Evolutionary conservation across 2,888 invertebrate species (phyloP).

Genomic region (Leistus spinibarbis): DNA sequence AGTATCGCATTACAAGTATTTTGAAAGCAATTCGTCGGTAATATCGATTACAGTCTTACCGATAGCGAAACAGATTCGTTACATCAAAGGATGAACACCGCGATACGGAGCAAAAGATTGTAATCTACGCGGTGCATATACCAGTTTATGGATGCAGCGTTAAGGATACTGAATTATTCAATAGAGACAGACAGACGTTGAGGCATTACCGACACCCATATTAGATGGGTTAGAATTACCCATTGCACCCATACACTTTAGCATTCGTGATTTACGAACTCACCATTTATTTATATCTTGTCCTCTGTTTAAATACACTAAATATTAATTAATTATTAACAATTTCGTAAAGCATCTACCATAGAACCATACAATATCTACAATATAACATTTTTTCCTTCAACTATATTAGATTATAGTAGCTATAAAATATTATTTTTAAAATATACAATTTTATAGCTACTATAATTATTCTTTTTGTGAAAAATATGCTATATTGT

Average conservation of each 20-base stretch:
- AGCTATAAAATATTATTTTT: too few species aligned
- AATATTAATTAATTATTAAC: neutral
- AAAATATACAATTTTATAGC: too few species aligned
- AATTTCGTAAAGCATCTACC: neutral
- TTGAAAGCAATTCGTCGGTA: neutral
- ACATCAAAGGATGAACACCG: neutral
- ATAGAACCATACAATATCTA: neutral
- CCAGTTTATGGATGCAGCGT: neutral
- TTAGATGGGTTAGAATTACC: neutral
- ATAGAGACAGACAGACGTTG: conserved; percentile 31
- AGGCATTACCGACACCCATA: neutral
- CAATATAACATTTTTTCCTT: neutral
- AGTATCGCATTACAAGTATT: neutral
- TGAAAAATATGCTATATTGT: too few species aligned
- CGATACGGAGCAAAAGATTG: neutral
- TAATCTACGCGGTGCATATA: neutral
- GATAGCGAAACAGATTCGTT: neutral
- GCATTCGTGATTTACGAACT: neutral
- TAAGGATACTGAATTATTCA: conserved; percentile 36
- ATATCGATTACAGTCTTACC: conserved; percentile 5
- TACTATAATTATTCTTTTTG: too few species aligned
- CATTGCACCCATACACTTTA: neutral
- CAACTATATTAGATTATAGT: neutral
- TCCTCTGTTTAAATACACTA: too few species aligned
- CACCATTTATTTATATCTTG: too few species aligned